Conservation (phyloP, 1,140 invertebrate species). For the Conus ventricosus region DNA sequence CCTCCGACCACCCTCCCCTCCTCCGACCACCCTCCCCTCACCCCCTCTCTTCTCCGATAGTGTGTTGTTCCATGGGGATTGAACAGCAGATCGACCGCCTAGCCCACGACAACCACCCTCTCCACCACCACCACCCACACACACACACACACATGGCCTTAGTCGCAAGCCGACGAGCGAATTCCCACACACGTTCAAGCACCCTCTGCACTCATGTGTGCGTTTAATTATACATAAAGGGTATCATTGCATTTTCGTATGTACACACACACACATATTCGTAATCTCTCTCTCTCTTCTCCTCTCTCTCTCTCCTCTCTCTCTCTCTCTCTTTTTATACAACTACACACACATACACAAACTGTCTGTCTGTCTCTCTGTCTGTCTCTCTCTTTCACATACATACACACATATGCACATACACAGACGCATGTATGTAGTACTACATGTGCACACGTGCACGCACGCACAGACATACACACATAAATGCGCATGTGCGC, state of each 20-base stretch:
- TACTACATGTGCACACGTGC: not conserved
- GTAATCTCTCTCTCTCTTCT: not conserved
- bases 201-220: not conserved
- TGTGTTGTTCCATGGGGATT: no score
- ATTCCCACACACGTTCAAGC: not conserved
- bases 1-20: not conserved
- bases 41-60: not conserved
- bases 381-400: not conserved
- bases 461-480: not conserved
- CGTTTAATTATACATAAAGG: not conserved
- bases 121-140: not conserved
- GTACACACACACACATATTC: not conserved
- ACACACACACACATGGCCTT: no score
- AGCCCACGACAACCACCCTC: not conserved
- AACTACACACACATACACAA: not conserved
- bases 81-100: not conserved
- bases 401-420: no score
- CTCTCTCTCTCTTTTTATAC: not conserved
- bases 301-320: no score
- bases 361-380: no score
- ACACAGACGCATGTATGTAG: not conserved
- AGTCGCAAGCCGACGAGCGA: not conserved
- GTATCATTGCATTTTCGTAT: not conserved
- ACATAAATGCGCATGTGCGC: no score
- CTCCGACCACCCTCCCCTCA: not conserved